phyloP scores from a whole-genome alignment of 2,888 invertebrate species.

The Branchinecta sandiegonensis region DNA sequence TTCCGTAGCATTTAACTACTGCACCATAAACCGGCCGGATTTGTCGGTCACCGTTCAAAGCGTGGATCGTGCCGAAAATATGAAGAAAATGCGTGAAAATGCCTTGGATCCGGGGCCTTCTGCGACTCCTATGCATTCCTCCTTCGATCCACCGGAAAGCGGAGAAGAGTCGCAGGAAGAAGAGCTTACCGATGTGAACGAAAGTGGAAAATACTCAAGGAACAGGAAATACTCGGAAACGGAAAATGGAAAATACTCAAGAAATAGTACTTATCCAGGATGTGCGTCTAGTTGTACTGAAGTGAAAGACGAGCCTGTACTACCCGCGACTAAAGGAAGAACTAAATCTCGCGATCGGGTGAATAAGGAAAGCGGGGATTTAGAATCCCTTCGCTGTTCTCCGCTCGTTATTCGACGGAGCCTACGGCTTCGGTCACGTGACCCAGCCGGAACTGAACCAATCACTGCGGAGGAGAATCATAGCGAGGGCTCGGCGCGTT shows the following conservation, averaged over 20 bases:
- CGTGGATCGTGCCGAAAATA: not conserved
- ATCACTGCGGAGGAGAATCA: not conserved
- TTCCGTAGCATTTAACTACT: not conserved
- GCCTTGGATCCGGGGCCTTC: not conserved
- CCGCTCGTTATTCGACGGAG: conserved; percentile 4
- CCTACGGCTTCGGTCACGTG: conserved; percentile 1
- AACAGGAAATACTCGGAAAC: too few species aligned
- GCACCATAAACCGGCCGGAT: not conserved
- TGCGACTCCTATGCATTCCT: not conserved
- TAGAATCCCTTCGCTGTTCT: not conserved
- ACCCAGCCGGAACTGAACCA: not conserved
- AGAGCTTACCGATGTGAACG: too few species aligned
- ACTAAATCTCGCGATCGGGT: not conserved
- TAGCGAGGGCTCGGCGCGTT: not conserved
- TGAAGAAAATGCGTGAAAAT: not conserved
- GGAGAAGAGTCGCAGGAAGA: not conserved
- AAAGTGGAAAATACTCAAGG: too few species aligned
- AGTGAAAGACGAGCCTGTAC: not conserved
- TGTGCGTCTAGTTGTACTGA: not conserved
- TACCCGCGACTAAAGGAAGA: not conserved
- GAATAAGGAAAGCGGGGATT: not conserved
- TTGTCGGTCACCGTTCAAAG: not conserved
- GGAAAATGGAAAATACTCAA: too few species aligned
- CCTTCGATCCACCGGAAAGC: not conserved
- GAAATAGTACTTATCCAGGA: too few species aligned